A percentile compares a stretch with the other conserved stretches of the same genome.
These are phyloP conservation scores for Isichthys henryi DNA, from an alignment of 2,113 vertebrate genomes.

Conservation along the genomic window DNA sequence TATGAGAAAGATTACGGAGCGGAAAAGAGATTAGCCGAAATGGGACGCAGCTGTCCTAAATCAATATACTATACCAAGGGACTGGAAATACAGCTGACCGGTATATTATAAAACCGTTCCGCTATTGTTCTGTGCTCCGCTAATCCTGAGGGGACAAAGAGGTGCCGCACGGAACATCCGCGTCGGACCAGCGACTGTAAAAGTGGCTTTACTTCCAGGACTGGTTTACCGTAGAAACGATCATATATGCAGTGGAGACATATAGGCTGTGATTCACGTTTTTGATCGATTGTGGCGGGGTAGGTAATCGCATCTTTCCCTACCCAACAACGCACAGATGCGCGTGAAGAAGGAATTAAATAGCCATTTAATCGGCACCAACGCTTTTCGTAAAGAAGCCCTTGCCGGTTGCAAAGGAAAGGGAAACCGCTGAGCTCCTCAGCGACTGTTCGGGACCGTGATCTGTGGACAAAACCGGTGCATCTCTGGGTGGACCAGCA, in stretches of 20 bases:
- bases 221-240: not conserved
- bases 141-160: conserved; percentile 19
- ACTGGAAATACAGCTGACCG: not conserved
- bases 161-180: not conserved
- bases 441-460: not conserved
- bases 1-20: conserved; percentile 21
- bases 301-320: not conserved
- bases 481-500: not conserved
- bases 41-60: not conserved
- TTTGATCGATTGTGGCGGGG: not conserved
- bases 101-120: conserved; percentile 15
- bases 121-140: conserved; percentile 9
- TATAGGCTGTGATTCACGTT: not conserved
- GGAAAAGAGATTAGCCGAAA: conserved; percentile 7
- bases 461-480: not conserved
- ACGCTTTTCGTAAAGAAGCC: not conserved
- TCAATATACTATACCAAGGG: conserved; percentile 1
- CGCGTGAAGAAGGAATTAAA: not conserved
- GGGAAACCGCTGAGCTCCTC: not conserved
- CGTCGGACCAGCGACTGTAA: not conserved
- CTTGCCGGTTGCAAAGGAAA: not conserved
- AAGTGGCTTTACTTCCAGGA: not conserved
- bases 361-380: not conserved
- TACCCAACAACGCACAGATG: not conserved
- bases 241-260: not conserved